Conservation (phyloP, 1,140 invertebrate genomes). For the Arctopsyche grandis region DNA sequence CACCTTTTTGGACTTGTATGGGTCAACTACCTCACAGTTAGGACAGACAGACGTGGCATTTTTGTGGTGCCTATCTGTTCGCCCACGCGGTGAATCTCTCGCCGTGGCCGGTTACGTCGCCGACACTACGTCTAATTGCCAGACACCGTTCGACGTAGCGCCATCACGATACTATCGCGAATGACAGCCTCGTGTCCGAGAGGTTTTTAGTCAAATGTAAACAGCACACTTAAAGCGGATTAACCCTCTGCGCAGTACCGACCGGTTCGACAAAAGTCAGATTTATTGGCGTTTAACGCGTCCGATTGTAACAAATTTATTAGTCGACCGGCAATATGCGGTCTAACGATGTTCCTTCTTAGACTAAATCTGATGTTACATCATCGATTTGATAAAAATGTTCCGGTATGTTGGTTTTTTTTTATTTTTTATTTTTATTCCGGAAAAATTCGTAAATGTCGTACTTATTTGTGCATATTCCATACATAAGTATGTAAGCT, state of each 20-base stretch:
- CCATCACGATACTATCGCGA: conserved; percentile 13
- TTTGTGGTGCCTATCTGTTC: background rate
- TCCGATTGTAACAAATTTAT: background rate
- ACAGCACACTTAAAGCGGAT: conserved; percentile 26
- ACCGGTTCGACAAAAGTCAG: conserved; percentile 21
- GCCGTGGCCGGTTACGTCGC: background rate
- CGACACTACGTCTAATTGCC: background rate
- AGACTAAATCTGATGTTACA: too few relatives aligned
- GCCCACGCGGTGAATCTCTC: conserved; percentile 11
- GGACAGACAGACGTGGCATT: conserved; percentile 13
- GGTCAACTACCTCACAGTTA: conserved; percentile 2
- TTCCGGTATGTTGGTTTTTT: too few relatives aligned
- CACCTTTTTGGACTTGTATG: background rate
- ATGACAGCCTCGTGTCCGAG: conserved; percentile 7
- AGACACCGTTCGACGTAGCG: background rate
- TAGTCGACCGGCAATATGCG: background rate
- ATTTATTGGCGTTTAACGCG: too few relatives aligned
- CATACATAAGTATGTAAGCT: too few relatives aligned
- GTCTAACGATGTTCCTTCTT: background rate
- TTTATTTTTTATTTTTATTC: too few relatives aligned
- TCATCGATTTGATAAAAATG: too few relatives aligned
- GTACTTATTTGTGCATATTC: too few relatives aligned
- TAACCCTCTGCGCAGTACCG: background rate
- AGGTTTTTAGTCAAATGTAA: conserved; percentile 9
- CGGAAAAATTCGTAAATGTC: too few relatives aligned